Percentiles rank a stretch among this genome's conserved stretches.
phyloP scores from a whole-genome alignment of 2,888 invertebrate species.

The Dasypolia templi region DNA sequence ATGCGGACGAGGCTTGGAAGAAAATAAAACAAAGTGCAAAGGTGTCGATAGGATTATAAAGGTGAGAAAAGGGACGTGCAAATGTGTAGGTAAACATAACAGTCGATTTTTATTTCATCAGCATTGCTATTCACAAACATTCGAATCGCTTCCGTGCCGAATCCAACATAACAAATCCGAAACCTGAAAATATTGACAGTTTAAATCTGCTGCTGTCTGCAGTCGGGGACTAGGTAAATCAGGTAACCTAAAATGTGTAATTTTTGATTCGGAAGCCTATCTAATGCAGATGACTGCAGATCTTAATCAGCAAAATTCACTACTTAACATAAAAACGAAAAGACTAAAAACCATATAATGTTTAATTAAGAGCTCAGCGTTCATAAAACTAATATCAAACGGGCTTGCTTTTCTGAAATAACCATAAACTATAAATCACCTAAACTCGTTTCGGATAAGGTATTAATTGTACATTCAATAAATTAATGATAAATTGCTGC shows the following conservation, averaged over 20 bases:
- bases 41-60: slow-evolving; percentile 83
- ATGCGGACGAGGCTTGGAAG: slow-evolving; percentile 83
- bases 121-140: too few species aligned
- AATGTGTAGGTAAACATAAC: slow-evolving; percentile 12
- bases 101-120: slow-evolving; percentile 22
- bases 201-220: too few species aligned
- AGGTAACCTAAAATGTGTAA: too few species aligned
- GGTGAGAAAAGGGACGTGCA: slow-evolving; percentile 70
- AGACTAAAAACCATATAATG: slow-evolving; percentile 3
- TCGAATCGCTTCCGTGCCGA: too few species aligned
- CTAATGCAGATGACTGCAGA: too few species aligned
- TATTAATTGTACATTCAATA: slow-evolving; percentile 51
- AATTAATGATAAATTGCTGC: slow-evolving; percentile 29
- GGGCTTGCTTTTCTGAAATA: slow-evolving; percentile 46
- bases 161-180: too few species aligned
- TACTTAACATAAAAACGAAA: slow-evolving; percentile 21
- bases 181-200: too few species aligned
- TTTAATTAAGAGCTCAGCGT: slow-evolving; percentile 15
- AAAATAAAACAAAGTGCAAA: slow-evolving; percentile 87
- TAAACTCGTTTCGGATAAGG: slow-evolving; percentile 55
- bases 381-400: slow-evolving; percentile 40
- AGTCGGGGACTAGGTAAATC: too few species aligned
- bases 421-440: slow-evolving; percentile 55
- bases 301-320: slow-evolving; percentile 13
- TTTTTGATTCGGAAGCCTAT: too few species aligned